Percentiles rank a stretch among this genome's conserved stretches.
phyloP scores from a whole-genome alignment of 2,888 invertebrate species.

The Carpatolechia fugitivella region DNA sequence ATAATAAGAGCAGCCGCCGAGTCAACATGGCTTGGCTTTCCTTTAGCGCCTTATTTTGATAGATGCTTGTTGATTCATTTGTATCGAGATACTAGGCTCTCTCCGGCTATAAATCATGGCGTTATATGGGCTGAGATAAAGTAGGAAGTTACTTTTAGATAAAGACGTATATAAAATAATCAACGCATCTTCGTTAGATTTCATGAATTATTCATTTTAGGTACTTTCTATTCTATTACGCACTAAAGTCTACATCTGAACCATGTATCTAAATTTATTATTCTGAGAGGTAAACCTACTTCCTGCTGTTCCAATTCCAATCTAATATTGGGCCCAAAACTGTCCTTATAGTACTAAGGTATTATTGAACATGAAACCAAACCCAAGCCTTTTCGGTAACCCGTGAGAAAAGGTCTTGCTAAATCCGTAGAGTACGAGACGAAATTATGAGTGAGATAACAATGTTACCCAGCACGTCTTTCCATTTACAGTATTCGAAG shows the following conservation, averaged over 20 bases:
- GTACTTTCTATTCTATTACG: no score
- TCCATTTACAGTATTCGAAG: conserved; percentile 64
- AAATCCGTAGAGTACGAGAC: conserved; percentile 57
- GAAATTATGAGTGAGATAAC: conserved; percentile 68
- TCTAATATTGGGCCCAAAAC: not conserved
- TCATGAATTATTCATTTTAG: no score
- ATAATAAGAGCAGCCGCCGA: conserved; percentile 23
- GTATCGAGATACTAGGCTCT: conserved; percentile 11
- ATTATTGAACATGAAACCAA: conserved; percentile 35
- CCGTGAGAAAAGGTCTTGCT: conserved; percentile 51
- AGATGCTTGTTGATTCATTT: conserved; percentile 32
- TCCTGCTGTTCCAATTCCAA: not conserved
- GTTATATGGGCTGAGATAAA: no score
- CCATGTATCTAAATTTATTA: no score
- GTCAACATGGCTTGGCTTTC: conserved; percentile 26
- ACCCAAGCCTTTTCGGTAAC: conserved; percentile 36
- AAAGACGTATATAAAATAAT: no score
- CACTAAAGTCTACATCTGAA: no score
- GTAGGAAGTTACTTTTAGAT: no score
- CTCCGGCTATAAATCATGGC: not conserved
- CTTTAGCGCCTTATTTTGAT: conserved; percentile 27
- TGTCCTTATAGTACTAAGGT: not conserved
- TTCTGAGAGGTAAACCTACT: not conserved
- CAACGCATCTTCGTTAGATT: no score
- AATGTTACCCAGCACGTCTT: conserved; percentile 64